Percentiles rank a stretch among this genome's conserved stretches.
Conservation (phyloP, 1,140 invertebrate species). For the Drosophila suzukii region DNA sequence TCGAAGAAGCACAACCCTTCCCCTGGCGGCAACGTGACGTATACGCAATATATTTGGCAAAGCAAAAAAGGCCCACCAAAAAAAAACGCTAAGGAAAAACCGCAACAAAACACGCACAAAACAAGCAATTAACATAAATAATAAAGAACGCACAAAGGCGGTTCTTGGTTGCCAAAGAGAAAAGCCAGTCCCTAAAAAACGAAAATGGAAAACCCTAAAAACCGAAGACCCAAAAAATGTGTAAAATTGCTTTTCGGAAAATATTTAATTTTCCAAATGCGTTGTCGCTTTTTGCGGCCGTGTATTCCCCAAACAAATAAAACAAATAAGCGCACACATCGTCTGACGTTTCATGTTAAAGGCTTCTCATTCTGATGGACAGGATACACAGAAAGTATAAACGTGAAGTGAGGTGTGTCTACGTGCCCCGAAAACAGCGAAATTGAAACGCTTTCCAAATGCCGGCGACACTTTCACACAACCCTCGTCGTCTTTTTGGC, state of each 20-base stretch:
- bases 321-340: slow-evolving; percentile 31
- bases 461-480: slow-evolving; percentile 27
- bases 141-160: slow-evolving; percentile 48
- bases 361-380: slow-evolving; percentile 34
- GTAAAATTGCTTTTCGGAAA: slow-evolving; percentile 49
- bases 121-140: slow-evolving; percentile 79
- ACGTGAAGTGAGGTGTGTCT: slow-evolving; percentile 16
- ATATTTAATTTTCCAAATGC: slow-evolving; percentile 64
- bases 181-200: not conserved
- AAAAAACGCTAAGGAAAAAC: slow-evolving; percentile 25
- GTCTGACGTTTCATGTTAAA: slow-evolving; percentile 35
- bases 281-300: slow-evolving; percentile 29
- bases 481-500: slow-evolving; percentile 18
- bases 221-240: slow-evolving; percentile 35
- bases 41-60: slow-evolving; percentile 63
- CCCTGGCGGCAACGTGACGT: slow-evolving; percentile 64
- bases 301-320: slow-evolving; percentile 44
- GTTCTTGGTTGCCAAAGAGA: slow-evolving; percentile 13
- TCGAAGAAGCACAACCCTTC: slow-evolving; percentile 38
- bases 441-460: slow-evolving; percentile 26
- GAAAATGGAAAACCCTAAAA: slow-evolving; percentile 12
- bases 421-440: slow-evolving; percentile 25
- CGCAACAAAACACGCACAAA: slow-evolving; percentile 58
- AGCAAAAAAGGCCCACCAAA: slow-evolving; percentile 23
- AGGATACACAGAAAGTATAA: slow-evolving; percentile 10